Conservation (phyloP, 1,140 invertebrate genomes). For the Triops cancriformis region DNA sequence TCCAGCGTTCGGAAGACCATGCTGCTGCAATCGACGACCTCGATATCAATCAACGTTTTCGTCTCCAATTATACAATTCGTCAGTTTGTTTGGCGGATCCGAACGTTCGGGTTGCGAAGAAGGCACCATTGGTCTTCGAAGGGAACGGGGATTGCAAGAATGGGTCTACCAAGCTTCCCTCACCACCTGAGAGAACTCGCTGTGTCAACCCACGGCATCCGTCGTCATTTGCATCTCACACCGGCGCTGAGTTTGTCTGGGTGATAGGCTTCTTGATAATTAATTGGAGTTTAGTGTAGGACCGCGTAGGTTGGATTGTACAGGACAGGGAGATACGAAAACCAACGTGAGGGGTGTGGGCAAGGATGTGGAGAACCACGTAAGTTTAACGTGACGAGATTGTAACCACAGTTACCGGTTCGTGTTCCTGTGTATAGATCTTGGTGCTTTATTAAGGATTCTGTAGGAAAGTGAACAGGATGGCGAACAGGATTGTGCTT, state of each 20-base stretch:
- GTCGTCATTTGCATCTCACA: background rate
- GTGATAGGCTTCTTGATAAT: background rate
- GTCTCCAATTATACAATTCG: background rate
- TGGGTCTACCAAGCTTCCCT: background rate
- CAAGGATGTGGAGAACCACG: background rate
- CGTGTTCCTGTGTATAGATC: background rate
- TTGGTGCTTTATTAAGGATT: background rate
- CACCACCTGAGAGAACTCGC: background rate
- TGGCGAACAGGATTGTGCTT: background rate
- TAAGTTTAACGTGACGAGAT: background rate
- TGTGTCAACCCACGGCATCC: background rate
- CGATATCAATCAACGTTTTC: background rate
- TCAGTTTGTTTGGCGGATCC: background rate
- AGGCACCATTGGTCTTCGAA: background rate
- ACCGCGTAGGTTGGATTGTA: background rate
- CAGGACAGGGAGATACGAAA: background rate
- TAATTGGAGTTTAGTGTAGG: background rate
- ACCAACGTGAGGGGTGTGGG: background rate
- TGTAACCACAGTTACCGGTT: background rate
- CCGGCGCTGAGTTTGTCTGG: background rate
- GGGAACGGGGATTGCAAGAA: background rate
- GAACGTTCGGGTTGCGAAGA: background rate
- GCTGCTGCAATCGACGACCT: background rate
- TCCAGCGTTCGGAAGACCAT: background rate
- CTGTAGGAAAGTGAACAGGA: background rate